These are phyloP conservation scores for Eupithecia centaureata DNA, from an alignment of 2,888 invertebrate genomes.

Conservation along the genomic window DNA sequence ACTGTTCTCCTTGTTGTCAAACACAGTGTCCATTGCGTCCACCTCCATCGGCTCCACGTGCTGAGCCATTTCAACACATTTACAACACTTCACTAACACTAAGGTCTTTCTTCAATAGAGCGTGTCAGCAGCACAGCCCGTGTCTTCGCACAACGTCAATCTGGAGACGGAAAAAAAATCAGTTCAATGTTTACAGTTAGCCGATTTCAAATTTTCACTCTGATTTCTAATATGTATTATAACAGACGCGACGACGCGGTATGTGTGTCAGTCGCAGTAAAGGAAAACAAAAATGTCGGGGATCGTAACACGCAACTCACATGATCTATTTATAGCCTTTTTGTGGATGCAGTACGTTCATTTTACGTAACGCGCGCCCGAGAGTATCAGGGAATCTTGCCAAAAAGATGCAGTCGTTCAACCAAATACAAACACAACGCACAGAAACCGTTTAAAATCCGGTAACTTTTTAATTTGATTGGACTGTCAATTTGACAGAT, in stretches of 20 bases:
- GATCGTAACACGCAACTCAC: conserved; percentile 73
- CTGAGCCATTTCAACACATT: conserved; percentile 66
- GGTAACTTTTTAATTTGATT: conserved; percentile 60
- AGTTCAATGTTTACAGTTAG: conserved; percentile 74
- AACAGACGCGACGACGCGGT: conserved; percentile 63
- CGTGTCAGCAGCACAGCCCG: conserved; percentile 35
- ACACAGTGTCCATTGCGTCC: conserved; percentile 67
- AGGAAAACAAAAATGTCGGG: conserved; percentile 79
- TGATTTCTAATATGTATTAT: conserved; percentile 72
- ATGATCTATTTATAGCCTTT: conserved; percentile 80
- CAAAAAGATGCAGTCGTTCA: conserved; percentile 62
- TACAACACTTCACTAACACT: conserved; percentile 35
- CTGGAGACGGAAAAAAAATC: conserved; percentile 63
- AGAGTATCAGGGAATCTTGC: conserved; percentile 77
- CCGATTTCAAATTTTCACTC: conserved; percentile 74
- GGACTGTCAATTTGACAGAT: conserved; percentile 21
- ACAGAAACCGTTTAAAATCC: conserved; percentile 73
- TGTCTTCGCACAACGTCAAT: conserved; percentile 50
- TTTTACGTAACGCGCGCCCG: conserved; percentile 74
- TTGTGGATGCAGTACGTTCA: conserved; percentile 68
- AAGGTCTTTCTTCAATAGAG: conserved; percentile 22
- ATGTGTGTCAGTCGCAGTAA: conserved; percentile 67
- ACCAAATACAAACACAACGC: conserved; percentile 40
- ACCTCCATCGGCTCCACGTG: conserved; percentile 74
- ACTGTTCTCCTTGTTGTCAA: conserved; percentile 77